Evolutionary conservation across 2,113 vertebrate species (phyloP).

Genomic region (Dipodomys ordii): DNA sequence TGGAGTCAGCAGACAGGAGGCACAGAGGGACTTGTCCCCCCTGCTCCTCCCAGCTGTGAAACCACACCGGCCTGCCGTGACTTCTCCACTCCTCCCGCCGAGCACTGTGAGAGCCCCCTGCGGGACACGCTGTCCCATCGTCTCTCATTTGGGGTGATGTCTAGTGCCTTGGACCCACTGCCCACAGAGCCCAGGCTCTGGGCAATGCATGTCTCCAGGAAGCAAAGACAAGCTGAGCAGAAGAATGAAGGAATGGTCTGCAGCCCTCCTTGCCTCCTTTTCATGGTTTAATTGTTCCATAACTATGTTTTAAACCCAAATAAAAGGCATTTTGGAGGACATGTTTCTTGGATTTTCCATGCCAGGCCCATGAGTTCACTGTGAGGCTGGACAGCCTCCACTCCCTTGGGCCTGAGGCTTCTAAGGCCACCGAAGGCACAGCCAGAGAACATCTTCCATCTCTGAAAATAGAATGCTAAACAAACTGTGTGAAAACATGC

Average conservation of each 20-base stretch:
- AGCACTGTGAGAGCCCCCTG: not conserved
- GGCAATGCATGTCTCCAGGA: not conserved
- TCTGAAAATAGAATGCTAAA: not conserved
- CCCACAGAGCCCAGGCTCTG: not conserved
- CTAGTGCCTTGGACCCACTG: not conserved
- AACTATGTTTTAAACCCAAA: not conserved
- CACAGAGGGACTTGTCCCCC: not conserved
- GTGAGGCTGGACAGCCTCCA: not conserved
- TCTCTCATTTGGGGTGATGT: not conserved
- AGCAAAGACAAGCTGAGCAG: not conserved
- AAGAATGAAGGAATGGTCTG: not conserved
- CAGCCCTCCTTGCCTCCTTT: not conserved
- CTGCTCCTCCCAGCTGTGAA: not conserved
- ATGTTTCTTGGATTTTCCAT: not conserved
- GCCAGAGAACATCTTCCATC: not conserved
- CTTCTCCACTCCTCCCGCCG: not conserved
- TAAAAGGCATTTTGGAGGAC: not conserved
- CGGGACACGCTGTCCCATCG: not conserved
- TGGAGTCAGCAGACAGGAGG: not conserved
- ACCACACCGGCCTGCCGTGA: fast-evolving
- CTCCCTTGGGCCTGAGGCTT: not conserved
- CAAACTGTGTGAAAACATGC: not conserved
- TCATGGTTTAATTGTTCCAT: not conserved
- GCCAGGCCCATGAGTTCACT: not conserved
- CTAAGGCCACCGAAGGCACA: not conserved